Conservation (phyloP, 2,888 invertebrate genomes). For the Parthenolecanium corni region DNA sequence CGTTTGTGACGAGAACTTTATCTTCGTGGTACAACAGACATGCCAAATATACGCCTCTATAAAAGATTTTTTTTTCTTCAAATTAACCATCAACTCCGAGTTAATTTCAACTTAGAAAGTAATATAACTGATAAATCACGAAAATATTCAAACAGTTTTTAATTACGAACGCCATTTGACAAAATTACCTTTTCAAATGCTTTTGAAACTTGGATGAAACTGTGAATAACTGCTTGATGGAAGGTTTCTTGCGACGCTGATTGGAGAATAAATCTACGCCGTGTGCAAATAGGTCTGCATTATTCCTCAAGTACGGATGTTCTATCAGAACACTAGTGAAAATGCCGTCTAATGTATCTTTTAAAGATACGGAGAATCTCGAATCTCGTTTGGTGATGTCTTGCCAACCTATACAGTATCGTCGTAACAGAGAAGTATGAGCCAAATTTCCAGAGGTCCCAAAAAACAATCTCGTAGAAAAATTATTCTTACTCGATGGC, state of each 20-base stretch:
- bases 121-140: too few species aligned
- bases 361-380: slow-evolving; percentile 52
- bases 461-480: not conserved
- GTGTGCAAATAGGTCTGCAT: slow-evolving; percentile 40
- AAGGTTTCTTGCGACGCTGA: slow-evolving; percentile 66
- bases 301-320: slow-evolving; percentile 44
- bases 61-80: slow-evolving; percentile 13
- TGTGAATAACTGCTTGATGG: slow-evolving; percentile 87
- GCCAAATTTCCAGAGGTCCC: slow-evolving; percentile 9
- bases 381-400: slow-evolving; percentile 50
- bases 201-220: slow-evolving; percentile 96
- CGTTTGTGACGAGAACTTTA: slow-evolving; percentile 88
- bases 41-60: slow-evolving; percentile 84
- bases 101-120: too few species aligned
- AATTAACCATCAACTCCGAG: too few species aligned
- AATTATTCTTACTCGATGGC: slow-evolving; percentile 73
- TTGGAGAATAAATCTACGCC: slow-evolving; percentile 43
- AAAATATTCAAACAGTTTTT: too few species aligned
- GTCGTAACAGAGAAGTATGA: not conserved
- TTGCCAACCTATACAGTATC: slow-evolving; percentile 57
- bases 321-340: slow-evolving; percentile 57
- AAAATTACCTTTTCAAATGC: slow-evolving; percentile 59
- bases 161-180: too few species aligned
- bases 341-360: slow-evolving; percentile 61
- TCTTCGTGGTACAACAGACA: slow-evolving; percentile 91